phyloP scores from a whole-genome alignment of 1,140 invertebrate species.

The Cotesia chilonis region DNA sequence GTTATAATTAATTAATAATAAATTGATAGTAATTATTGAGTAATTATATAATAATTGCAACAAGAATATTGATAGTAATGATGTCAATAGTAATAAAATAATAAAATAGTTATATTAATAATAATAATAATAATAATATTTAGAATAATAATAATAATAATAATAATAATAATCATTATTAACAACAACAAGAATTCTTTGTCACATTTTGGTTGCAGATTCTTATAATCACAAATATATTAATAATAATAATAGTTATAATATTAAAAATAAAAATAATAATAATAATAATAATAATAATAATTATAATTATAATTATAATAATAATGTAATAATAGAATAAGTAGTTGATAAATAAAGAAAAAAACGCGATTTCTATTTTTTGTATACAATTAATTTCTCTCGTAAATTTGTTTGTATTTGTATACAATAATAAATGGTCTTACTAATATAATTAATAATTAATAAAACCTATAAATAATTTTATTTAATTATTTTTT shows the following conservation, averaged over 20 bases:
- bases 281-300: too few species aligned
- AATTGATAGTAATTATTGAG: not conserved
- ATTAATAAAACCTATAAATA: constrained; percentile 64
- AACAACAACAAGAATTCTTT: constrained; percentile 66
- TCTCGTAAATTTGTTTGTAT: constrained; percentile 26
- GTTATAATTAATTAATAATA: constrained; percentile 45
- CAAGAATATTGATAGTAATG: constrained; percentile 46
- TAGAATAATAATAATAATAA: constrained; percentile 41
- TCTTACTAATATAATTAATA: constrained; percentile 9
- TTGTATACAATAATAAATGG: constrained; percentile 53
- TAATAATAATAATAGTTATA: constrained; percentile 54
- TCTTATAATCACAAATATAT: constrained; percentile 67
- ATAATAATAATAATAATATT: constrained; percentile 44
- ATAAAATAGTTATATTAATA: constrained; percentile 57
- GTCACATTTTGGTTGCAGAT: constrained; percentile 66
- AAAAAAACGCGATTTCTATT: constrained; percentile 51
- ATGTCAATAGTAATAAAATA: constrained; percentile 52
- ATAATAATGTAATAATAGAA: constrained; percentile 47
- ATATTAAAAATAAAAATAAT: too few species aligned
- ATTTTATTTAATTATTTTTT: constrained; percentile 54
- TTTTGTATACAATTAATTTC: constrained; percentile 36
- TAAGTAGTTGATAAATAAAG: constrained; percentile 62
- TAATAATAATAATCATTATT: constrained; percentile 64
- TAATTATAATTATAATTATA: too few species aligned
- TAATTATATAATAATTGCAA: constrained; percentile 45